Conservation (phyloP, 2,113 vertebrate species). For the Centropristis striata region DNA sequence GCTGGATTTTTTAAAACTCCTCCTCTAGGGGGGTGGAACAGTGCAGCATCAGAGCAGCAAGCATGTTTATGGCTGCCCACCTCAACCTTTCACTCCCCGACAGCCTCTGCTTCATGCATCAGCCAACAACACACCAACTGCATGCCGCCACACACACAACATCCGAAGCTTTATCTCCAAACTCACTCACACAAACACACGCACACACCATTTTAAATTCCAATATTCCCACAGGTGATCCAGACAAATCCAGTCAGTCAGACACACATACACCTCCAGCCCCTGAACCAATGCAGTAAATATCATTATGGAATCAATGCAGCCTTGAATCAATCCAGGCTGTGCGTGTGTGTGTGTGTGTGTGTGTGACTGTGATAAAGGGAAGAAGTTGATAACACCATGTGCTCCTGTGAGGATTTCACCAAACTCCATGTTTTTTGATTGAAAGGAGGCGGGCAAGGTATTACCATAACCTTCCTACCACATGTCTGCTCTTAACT, state of each 20-base stretch:
- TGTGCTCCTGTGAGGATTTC: constrained; percentile 64
- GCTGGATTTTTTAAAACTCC: neutral
- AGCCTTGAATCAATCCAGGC: constrained; percentile 52
- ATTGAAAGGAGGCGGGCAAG: constrained; percentile 59
- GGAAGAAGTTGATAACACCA: constrained; percentile 63
- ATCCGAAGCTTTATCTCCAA: neutral
- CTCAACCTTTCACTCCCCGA: neutral
- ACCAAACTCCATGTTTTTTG: constrained; percentile 70
- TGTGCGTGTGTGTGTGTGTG: constrained; percentile 25
- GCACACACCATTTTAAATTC: constrained; percentile 59
- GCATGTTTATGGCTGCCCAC: constrained; percentile 39
- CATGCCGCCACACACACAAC: constrained; percentile 17
- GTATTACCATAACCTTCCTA: constrained; percentile 70
- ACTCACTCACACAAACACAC: constrained; percentile 16
- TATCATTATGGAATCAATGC: constrained; percentile 74
- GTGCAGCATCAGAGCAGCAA: constrained; percentile 34
- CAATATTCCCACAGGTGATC: constrained; percentile 67
- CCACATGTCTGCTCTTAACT: constrained; percentile 66
- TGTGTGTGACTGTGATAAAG: constrained; percentile 42
- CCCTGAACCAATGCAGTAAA: constrained; percentile 65
- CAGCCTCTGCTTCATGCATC: constrained; percentile 24
- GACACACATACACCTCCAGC: constrained; percentile 40
- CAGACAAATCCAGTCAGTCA: constrained; percentile 51
- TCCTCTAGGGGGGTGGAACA: neutral
- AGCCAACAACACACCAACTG: constrained; percentile 30